Base-by-base conservation (phyloP, 2,888 invertebrate genomes). In the Carabus problematicus region DNA sequence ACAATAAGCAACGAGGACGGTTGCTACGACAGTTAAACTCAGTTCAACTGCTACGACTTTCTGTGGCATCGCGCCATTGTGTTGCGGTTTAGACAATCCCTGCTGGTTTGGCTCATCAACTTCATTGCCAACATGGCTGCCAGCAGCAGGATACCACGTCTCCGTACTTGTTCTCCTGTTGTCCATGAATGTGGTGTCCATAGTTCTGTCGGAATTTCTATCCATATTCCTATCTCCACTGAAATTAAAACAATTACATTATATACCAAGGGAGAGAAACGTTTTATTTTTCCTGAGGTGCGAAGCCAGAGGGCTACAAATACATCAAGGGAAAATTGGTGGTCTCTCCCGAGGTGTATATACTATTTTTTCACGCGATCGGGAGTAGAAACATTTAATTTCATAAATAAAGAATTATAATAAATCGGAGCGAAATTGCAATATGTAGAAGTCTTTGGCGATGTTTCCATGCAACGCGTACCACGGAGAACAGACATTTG, bases 71-170 rank as follows among this genome's bases (percentile, higher is more conserved):
- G 16, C 58, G 0, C 67, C 72, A 7, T 56, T 47, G 66, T 75
- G 74, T 45, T 74, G 72, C 11, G 73, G 74, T 56, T 80, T 80
- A 14, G 79, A 78, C 29, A 85, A 76, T 0, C 86, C 86, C 73
- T 85, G 82, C 74, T 86, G 86, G 75, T 87, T 86, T 0, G 86
- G 86, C 74, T 86, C 85, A 70, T 86, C 86, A 1, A 86, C 84
- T 73, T 84, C 83, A 74, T 85, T 85, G 66, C 81, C 83, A n/a
- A 83, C 77, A 73, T 85, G 84, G 73, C 81, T 83, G 40, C 84
- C 84, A 14, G 85, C 84, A 1, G 83, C 83, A 40, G 85, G 84
- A 73, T 83, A 85, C 84, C 85, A 84, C 0, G 83, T 82, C 60
- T 74, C 73, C 9, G 75, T 75, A 8, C 73, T 73, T 12, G 71